These are phyloP conservation scores for Sinocyclocheilus anshuiensis DNA, from an alignment of 2,113 vertebrate species.

Conservation along the genomic window DNA sequence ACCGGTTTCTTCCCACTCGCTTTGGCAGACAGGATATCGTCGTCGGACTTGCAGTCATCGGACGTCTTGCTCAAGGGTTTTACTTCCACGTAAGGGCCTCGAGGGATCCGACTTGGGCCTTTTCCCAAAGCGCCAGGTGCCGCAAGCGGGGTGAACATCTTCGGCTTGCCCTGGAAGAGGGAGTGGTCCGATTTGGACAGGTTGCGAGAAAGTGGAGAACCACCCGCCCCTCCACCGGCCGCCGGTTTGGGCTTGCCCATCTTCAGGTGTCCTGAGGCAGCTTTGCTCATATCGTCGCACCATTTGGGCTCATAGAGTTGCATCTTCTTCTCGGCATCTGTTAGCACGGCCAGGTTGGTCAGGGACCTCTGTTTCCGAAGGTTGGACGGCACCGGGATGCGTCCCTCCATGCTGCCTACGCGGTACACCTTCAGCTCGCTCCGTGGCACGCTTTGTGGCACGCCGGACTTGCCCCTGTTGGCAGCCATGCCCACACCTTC, in stretches of 20 bases:
- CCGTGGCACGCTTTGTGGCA: constrained; percentile 75
- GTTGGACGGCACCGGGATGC: constrained; percentile 81
- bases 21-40: constrained; percentile 89
- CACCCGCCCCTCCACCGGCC: constrained; percentile 64
- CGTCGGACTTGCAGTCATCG: constrained; percentile 88
- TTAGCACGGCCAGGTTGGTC: constrained; percentile 93
- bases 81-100: constrained; percentile 94
- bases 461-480: constrained; percentile 82
- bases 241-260: constrained; percentile 70
- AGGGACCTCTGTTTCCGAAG: constrained; percentile 95
- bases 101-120: constrained; percentile 90
- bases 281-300: constrained; percentile 91
- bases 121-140: constrained; percentile 80
- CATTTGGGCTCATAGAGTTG: constrained; percentile 93
- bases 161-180: constrained; percentile 86
- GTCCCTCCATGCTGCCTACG: constrained; percentile 82
- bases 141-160: constrained; percentile 81
- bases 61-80: constrained; percentile 93
- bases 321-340: constrained; percentile 94
- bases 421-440: constrained; percentile 91
- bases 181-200: constrained; percentile 96
- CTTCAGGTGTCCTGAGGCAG: constrained; percentile 70
- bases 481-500: constrained; percentile 79
- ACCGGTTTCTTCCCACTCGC: constrained; percentile 72
- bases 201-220: constrained; percentile 83